Percentiles rank a stretch among this genome's conserved stretches.
Evolutionary conservation across 2,113 vertebrate species (phyloP).

Genomic region (Heterotilapia buettikoferi): DNA sequence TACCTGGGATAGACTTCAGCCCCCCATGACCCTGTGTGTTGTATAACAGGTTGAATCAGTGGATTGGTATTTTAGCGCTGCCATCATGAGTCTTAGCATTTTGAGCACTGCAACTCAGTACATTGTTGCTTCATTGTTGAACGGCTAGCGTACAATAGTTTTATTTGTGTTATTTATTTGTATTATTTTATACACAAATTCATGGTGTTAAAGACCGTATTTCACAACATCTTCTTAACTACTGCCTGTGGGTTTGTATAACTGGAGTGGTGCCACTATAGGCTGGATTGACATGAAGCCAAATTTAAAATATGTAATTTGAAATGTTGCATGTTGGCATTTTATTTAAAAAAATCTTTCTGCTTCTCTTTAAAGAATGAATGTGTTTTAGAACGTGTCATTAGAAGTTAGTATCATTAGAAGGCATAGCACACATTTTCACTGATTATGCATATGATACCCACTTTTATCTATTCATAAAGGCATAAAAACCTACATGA

Average conservation of each 20-base stretch:
- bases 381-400: background rate
- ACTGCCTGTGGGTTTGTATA: background rate
- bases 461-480: background rate
- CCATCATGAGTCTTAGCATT: background rate
- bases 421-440: background rate
- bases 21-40: background rate
- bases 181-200: background rate
- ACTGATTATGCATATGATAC: background rate
- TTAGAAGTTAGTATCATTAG: background rate
- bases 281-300: background rate
- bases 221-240: background rate
- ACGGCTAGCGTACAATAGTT: background rate
- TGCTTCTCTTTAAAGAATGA: background rate
- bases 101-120: background rate
- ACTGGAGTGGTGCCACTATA: background rate
- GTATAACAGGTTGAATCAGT: background rate
- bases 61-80: background rate
- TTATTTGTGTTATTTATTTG: background rate
- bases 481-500: background rate
- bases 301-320: background rate
- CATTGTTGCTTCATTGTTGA: background rate
- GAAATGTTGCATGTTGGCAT: background rate
- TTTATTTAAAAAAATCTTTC: background rate
- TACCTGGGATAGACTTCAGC: background rate
- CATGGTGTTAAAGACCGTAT: rapidly evolving